Conservation (phyloP, 2,797 vertebrate species). For the Bovichtus diacanthus region DNA sequence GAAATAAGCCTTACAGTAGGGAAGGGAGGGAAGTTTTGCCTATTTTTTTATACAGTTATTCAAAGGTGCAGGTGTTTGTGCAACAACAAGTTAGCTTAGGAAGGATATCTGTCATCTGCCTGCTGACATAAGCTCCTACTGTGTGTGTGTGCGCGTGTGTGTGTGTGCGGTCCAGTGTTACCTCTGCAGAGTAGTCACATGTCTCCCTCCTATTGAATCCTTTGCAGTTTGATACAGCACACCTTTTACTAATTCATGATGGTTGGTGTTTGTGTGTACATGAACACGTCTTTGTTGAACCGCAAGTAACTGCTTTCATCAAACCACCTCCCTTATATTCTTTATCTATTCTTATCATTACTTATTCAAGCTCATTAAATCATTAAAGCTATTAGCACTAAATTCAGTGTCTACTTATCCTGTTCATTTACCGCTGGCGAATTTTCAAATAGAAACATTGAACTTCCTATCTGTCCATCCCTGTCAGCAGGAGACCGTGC, state of each 20-base stretch:
- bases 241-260: slow-evolving; percentile 55
- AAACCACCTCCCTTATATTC: neutral
- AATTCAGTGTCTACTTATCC: neutral
- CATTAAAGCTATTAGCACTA: neutral
- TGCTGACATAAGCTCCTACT: slow-evolving; percentile 26
- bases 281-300: neutral
- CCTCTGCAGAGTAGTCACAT: slow-evolving; percentile 36
- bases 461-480: neutral
- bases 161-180: slow-evolving; percentile 16
- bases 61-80: neutral
- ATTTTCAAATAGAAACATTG: slow-evolving; percentile 12
- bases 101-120: slow-evolving; percentile 23
- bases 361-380: neutral
- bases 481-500: slow-evolving; percentile 31
- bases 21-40: neutral
- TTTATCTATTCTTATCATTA: neutral
- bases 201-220: slow-evolving; percentile 24
- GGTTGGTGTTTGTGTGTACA: neutral
- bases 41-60: neutral
- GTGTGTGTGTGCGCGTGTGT: neutral
- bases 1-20: slow-evolving; percentile 4
- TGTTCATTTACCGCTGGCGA: neutral
- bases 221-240: slow-evolving; percentile 40
- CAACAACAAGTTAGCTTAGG: neutral
- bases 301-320: neutral